A percentile compares a stretch with the other conserved stretches of the same genome.
These are phyloP conservation scores for Leptinotarsa texana DNA, from an alignment of 1,140 invertebrate species.

Conservation along the genomic window DNA sequence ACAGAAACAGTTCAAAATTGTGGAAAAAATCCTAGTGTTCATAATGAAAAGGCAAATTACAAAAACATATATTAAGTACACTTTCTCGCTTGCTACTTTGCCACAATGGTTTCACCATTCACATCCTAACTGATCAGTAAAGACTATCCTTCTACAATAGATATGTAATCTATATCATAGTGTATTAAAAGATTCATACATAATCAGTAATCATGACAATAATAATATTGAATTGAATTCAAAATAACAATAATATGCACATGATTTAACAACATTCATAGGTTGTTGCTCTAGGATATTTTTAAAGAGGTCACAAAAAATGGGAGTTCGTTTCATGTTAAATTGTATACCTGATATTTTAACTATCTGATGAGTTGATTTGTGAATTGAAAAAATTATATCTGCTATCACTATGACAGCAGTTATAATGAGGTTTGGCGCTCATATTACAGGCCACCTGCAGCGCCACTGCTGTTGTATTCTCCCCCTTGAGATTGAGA, in stretches of 20 bases:
- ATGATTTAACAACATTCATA: slow-evolving; percentile 11
- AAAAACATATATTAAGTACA: no score
- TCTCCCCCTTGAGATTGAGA: slow-evolving; percentile 46
- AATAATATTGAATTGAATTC: no score
- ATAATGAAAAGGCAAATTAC: no score
- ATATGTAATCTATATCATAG: no score
- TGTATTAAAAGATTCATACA: no score
- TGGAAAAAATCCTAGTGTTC: no score
- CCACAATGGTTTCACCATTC: no score
- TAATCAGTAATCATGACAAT: no score
- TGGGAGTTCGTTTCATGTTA: not conserved
- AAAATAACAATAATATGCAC: not conserved
- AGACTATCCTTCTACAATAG: no score
- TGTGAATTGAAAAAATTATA: slow-evolving; percentile 28
- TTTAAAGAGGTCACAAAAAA: not conserved
- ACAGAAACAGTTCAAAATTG: no score
- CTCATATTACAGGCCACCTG: slow-evolving; percentile 53
- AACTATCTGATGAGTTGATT: not conserved
- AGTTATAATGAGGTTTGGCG: slow-evolving; percentile 53
- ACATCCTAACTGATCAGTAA: no score
- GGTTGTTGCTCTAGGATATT: slow-evolving; percentile 16
- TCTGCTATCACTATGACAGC: slow-evolving; percentile 22
- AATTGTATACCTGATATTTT: not conserved
- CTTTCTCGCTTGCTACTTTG: no score
- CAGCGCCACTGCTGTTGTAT: slow-evolving; percentile 51